Conservation (phyloP, 2,797 vertebrate genomes). For the Scarus forsteni region DNA sequence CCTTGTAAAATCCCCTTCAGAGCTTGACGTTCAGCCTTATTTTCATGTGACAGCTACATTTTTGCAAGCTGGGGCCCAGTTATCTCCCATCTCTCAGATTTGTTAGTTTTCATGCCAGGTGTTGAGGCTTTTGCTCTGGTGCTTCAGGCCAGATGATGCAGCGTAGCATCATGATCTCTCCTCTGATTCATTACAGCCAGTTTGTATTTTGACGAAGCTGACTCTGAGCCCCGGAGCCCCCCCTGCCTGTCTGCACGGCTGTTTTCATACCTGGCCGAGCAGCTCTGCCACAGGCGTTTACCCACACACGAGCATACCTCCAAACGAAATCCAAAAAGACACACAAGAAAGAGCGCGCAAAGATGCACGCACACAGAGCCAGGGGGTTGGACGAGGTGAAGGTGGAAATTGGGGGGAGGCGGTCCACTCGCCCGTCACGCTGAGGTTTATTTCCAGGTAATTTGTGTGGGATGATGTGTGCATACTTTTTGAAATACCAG, state of each 20-base stretch:
- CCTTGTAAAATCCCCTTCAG: background rate
- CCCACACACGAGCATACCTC: constrained; percentile 35
- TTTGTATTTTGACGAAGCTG: constrained; percentile 66
- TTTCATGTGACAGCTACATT: background rate
- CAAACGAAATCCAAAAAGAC: constrained; percentile 40
- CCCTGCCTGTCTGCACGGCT: constrained; percentile 52
- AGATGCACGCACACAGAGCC: background rate
- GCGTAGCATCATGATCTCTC: constrained; percentile 57
- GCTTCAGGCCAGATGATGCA: constrained; percentile 55
- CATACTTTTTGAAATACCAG: constrained; percentile 46
- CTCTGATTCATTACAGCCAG: constrained; percentile 67
- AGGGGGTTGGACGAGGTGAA: constrained; percentile 10
- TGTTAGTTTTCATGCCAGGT: constrained; percentile 6
- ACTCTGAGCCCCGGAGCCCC: constrained; percentile 50
- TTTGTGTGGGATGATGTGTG: constrained; percentile 14
- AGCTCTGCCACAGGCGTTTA: constrained; percentile 50
- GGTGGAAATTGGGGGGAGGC: constrained; percentile 9
- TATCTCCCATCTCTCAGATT: constrained; percentile 14
- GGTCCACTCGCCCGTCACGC: constrained; percentile 25
- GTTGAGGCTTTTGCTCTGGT: constrained; percentile 3
- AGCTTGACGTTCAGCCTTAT: too few species aligned
- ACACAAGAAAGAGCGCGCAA: constrained; percentile 20
- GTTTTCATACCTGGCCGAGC: constrained; percentile 67
- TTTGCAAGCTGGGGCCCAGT: background rate
- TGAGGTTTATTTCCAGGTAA: constrained; percentile 29